Evolutionary conservation across 2,113 vertebrate genomes (phyloP), one percentile per base, ranked within the genome.

Genomic region (Nerophis ophidion): DNA sequence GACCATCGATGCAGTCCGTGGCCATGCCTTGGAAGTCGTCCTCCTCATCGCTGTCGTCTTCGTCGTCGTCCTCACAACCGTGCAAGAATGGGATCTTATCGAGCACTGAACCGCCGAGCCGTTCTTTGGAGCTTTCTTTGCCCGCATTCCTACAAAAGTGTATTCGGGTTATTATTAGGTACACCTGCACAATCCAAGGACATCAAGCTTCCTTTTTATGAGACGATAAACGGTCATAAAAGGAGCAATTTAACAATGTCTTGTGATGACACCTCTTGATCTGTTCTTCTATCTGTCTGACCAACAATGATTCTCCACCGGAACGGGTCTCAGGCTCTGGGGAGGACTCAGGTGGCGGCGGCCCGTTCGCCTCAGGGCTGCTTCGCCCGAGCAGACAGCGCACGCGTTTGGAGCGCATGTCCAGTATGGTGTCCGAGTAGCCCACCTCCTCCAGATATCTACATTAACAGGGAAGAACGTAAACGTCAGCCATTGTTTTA

Each of bases 391-490:
- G 86, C n/a, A 95, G 82, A 4, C 93, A 92, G 16, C 93, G 91
- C 15, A 95, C 93, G 0, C 93, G 88, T 62, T 95, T 94, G 2
- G 93, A 94, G 1, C 93, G 88, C 93, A 95, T 94, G 71, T 95
- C 93, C 65, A 96, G 73, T 75, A 95, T 93, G 19, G 94, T 96
- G 87, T 96, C 94, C 0, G 93, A 93, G 75, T 96, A 96, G 56
- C 94, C 94, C 66, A 96, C 94, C 71, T 95, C 94, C 56, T 96
- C 93, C 34, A 96, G 87, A 77, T 95, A 96, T 86, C 94, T 96
- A 68, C 3, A 45, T 17, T 63, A 1, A 62, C 40, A 62, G 4
- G 51, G 5, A 36, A 66, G 38, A n/a, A 48, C 13, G 5, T 6
- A n/a, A 1, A 17, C 0, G 60, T 13, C 19, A 53, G 50, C 11